These are phyloP conservation scores for Nemopilema nomurai DNA, from an alignment of 30 jellyfish, hydroid and myxozoan genomes.

Conservation along the genomic window DNA sequence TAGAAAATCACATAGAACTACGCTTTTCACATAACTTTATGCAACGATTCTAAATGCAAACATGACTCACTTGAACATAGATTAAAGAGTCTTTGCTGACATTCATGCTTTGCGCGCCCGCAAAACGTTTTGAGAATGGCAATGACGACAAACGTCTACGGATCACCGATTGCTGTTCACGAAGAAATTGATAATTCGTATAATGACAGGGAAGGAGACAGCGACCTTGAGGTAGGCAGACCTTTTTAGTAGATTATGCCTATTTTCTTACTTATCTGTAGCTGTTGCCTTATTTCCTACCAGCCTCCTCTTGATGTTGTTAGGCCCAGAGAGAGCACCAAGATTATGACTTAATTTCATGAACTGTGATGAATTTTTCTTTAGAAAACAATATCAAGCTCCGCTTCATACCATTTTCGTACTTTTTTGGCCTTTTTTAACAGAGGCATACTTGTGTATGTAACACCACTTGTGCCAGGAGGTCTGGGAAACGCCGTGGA, in stretches of 20 bases:
- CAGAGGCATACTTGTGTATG: conserved; percentile 42
- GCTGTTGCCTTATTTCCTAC: neutral
- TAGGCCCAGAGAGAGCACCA: neutral
- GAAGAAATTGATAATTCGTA: too few species aligned
- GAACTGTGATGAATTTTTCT: neutral
- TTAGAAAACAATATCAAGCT: neutral
- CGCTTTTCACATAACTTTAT: too few species aligned
- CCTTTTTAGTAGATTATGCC: neutral
- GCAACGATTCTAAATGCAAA: too few species aligned
- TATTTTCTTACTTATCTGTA: neutral
- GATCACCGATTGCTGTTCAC: too few species aligned
- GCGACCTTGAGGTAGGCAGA: neutral
- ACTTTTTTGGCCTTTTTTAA: neutral
- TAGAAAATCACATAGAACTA: too few species aligned
- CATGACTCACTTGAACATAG: too few species aligned
- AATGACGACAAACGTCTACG: too few species aligned
- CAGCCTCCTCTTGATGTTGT: neutral
- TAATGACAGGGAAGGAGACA: neutral
- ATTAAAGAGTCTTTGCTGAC: too few species aligned
- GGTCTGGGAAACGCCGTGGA: conserved; percentile 41
- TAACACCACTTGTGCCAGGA: conserved; percentile 31
- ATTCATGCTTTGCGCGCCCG: too few species aligned
- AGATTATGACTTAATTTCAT: neutral
- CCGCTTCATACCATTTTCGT: neutral
- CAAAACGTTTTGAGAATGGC: too few species aligned